Base-by-base conservation (phyloP, 2,797 vertebrate species). In the Syngnathus acus region DNA sequence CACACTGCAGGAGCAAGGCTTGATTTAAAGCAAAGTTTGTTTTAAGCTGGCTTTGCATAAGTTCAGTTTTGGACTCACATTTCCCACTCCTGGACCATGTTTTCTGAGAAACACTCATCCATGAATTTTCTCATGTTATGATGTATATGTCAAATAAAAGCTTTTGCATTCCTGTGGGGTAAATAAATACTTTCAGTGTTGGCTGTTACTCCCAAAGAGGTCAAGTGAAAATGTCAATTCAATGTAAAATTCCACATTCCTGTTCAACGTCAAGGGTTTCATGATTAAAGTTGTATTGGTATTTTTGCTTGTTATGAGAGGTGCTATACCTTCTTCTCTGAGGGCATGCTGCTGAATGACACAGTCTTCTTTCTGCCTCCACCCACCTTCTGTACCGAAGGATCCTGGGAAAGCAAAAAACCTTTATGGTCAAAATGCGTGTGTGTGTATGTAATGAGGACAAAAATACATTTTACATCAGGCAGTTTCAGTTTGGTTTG, bases 281-380 rank as follows among this genome's bases (percentile, higher is more conserved):
- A 8, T 16, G 26, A 32, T 4, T 4, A 32, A 32, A 32, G 32
- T 4, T 4, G 32, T 32, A 32, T 32, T 32, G 54, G 11, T 32
- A 4, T 26, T 6, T 55, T 11, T 14, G 26, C 3, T 26, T 19
- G 14, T 16, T 37, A 9, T 37, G 26, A 57, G 14, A 57, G 14
- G 14, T 57, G 54, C 8, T 55, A 4, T 72, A 90, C 89, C 87
- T 98, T 98, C 83, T 96, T 98, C 84, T 99, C 97, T 0, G 97
- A 98, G 2, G 97, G 96, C 89, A 96, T 98, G 86, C 97, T 99
- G 86, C 97, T 98, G 88, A 99, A 99, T 26, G 97, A 99, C 69
- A 99, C 97, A 0, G 95, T 99, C 87, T 99, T 98, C 90, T 99
- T 99, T 65, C 95, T 89, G 64, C 90, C 84, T n/a, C 89, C 94